A percentile compares a stretch with the other conserved stretches of the same genome.
Conservation (phyloP, 2,797 vertebrate genomes). For the Acanthopagrus latus region DNA sequence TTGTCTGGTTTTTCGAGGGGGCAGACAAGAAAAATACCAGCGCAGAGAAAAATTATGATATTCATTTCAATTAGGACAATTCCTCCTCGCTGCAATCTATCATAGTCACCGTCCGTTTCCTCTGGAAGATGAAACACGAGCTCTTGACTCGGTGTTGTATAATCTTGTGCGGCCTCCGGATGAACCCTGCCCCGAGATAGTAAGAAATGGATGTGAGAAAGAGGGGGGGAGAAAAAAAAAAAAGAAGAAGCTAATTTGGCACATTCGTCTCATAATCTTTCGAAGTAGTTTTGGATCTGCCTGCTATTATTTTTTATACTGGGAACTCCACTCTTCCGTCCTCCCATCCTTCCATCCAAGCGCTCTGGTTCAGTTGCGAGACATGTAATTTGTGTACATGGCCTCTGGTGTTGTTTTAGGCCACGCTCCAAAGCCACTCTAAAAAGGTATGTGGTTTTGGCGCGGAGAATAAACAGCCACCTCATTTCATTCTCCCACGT, state of each 20-base stretch:
- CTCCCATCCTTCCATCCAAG: conserved; percentile 44
- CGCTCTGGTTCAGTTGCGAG: conserved; percentile 40
- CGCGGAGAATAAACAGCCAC: conserved; percentile 82
- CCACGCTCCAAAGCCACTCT: conserved; percentile 80
- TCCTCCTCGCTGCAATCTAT: conserved; percentile 65
- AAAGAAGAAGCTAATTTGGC: conserved; percentile 15
- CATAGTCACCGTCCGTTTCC: conserved; percentile 67
- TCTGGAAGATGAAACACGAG: conserved; percentile 64
- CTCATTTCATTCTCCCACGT: conserved; percentile 79
- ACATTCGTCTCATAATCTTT: conserved; percentile 35
- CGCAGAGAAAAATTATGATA: conserved; percentile 64
- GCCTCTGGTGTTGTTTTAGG: conserved; percentile 81
- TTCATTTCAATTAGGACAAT: conserved; percentile 76
- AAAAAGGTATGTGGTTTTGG: conserved; percentile 82
- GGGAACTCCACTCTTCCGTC: conserved; percentile 55
- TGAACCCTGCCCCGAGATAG: conserved; percentile 64
- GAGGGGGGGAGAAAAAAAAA: conserved; percentile 14
- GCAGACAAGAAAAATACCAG: conserved; percentile 67
- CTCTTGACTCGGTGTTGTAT: conserved; percentile 59
- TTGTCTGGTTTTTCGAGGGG: conserved; percentile 61
- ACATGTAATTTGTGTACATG: conserved; percentile 76
- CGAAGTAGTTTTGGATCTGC: conserved; percentile 7
- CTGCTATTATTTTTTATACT: conserved; percentile 56
- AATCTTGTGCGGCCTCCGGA: conserved; percentile 60
- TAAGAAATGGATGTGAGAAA: conserved; percentile 40